Evolutionary conservation across 2,888 invertebrate species (phyloP).

Genomic region (Plusia festucae): DNA sequence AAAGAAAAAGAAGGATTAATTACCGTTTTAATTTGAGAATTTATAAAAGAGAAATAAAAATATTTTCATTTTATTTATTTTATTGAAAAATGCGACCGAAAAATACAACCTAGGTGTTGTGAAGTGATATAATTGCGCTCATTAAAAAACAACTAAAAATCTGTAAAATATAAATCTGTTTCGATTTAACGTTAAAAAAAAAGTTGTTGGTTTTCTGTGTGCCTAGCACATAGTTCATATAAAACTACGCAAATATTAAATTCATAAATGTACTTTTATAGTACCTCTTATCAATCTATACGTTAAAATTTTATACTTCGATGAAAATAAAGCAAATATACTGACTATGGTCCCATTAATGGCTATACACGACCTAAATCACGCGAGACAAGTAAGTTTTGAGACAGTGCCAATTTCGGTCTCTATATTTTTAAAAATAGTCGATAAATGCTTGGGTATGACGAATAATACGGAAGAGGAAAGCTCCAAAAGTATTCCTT

Average conservation of each 20-base stretch:
- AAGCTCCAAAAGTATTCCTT: neutral
- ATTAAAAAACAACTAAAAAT: no score
- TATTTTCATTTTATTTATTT: neutral
- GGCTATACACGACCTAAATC: neutral
- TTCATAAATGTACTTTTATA: no score
- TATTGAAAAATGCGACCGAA: no score
- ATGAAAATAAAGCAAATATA: neutral
- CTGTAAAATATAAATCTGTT: no score
- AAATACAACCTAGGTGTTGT: no score
- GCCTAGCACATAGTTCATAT: no score
- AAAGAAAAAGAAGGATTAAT: constrained; percentile 71
- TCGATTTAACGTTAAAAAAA: no score
- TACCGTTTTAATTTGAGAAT: constrained; percentile 48
- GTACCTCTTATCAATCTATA: neutral
- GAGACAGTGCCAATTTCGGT: neutral
- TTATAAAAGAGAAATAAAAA: no score
- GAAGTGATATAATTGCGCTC: no score
- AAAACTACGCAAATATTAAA: no score
- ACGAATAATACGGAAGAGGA: neutral
- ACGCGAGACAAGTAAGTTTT: constrained; percentile 2
- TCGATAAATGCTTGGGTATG: neutral
- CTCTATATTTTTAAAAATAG: constrained; percentile 1
- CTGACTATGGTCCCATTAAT: constrained; percentile 1
- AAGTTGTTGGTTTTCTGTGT: no score
- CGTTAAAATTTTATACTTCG: neutral